Evolutionary conservation across 2,888 invertebrate species (phyloP), one percentile per base, ranked within the genome.

Genomic region (Drosophila stalkeri): DNA sequence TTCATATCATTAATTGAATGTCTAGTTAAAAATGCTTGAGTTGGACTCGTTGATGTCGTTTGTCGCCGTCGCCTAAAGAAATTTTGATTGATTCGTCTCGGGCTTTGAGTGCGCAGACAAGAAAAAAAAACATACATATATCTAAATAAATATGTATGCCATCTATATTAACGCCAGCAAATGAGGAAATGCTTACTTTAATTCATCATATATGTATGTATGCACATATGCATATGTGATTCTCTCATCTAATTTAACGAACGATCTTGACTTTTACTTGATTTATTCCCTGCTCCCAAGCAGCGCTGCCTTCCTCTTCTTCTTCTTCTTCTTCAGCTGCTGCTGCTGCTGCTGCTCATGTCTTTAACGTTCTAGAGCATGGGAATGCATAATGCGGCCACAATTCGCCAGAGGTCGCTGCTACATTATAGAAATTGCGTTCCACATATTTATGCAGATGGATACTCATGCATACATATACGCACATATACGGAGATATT

Each of bases 101-200:
- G 46, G 18, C 1, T 18, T 59, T 27, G 46, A 51, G 47, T 27
- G 16, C 46, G 43, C 9, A 52, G 5, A 49, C 39, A 52, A 9
- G 35, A 11, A 8, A n/a, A 9, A 37, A 11, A 8, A n/a, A 43
- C 12, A 46, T 55, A 18, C 11, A 20, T 18, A 14, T 18, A 35
- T 44, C 14, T 35, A 33, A 18, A 59, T 41, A 39, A 11, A 44
- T 49, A 43, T 39, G 14, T 39, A 37, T 46, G n/a, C 16, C 20
- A 31, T n/a, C 8, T n/a, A 8, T 33, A 33, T 31, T 60, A 62
- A 72, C 60, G 70, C 82, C 75, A 72, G 47, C 64, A 77, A 85
- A 85, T 85, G 73, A 85, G 85, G 90, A 85, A 85, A 82, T 82
- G 75, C 80, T 79, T 85, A 88, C 80, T 85, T 85, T 85, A 90